These are phyloP conservation scores for Drosophila tristis DNA, from an alignment of 1,140 invertebrate genomes.

Conservation along the genomic window DNA sequence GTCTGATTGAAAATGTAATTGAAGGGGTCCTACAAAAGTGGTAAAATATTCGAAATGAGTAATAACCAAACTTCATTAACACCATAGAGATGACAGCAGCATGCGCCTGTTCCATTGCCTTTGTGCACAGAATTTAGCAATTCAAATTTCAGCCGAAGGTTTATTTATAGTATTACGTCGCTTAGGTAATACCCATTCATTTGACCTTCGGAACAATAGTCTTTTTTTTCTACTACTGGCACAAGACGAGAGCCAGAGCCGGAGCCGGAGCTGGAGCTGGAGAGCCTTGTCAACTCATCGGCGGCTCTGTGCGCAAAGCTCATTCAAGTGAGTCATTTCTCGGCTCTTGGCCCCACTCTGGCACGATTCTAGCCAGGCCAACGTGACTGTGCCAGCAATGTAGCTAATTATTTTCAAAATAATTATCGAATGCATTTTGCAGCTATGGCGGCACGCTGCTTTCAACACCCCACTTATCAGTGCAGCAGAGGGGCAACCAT, in stretches of 20 bases:
- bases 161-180: conserved; percentile 51
- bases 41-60: too few relatives aligned
- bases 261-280: conserved; percentile 1
- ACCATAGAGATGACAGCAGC: conserved; percentile 55
- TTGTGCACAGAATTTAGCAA: conserved; percentile 45
- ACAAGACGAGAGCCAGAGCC: conserved; percentile 20
- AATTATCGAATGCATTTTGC: conserved; percentile 66
- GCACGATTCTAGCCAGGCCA: conserved; percentile 58
- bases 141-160: conserved; percentile 49
- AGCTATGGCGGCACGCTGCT: conserved; percentile 34
- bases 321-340: conserved; percentile 39
- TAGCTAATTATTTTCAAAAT: conserved; percentile 61
- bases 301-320: conserved; percentile 5
- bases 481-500: conserved; percentile 20
- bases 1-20: too few relatives aligned
- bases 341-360: conserved; percentile 1
- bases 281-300: conserved; percentile 48
- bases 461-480: conserved; percentile 52
- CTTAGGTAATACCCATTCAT: conserved; percentile 59
- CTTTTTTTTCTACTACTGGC: conserved; percentile 20
- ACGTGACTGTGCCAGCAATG: conserved; percentile 51
- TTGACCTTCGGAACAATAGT: conserved; percentile 58
- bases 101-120: conserved; percentile 53
- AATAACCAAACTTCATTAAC: too few relatives aligned
- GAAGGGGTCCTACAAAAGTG: too few relatives aligned